Base-by-base conservation (phyloP, 2,888 invertebrate genomes). In the Rhopalosiphum nymphaeae region DNA sequence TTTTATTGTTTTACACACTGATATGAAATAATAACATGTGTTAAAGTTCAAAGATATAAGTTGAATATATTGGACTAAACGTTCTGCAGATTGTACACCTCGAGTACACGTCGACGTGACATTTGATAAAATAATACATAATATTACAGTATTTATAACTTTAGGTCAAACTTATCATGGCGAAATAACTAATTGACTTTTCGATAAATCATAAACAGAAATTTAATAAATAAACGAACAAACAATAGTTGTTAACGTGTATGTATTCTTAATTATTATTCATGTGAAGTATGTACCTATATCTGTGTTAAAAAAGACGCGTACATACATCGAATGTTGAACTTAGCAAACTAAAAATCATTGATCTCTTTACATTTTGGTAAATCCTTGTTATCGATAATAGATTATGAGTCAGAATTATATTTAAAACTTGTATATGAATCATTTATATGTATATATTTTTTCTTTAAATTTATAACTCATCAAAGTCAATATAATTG, bases 151-250 rank as follows among this genome's bases (percentile, higher is more conserved):
- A 29, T 13, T n/a, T 67, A 67, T 36, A 42, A 25, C 21, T 78
- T 78, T 78, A 78, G 78, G 78, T 78, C 78, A 78, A 78, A 46
- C n/a, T 29, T 46, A 46, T 46, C 25, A 46, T 87, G 16, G 29
- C n/a, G 46, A 46, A 87, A 49, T 78, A 53, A 49, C n/a, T 36
- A 61, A 61, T 44, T 57, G 89, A 9, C 16, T 46, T 44, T 61
- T 61, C 9, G 89, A 89, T 89, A 89, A 89, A 89, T 44, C 61
- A n/a, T 29, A 29, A 29, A n/a, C 57, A 16, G 29, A 78, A 78
- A 78, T 78, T 78, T 36, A 36, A 90, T n/a, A 67, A 67, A 67
- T 46, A 67, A n/a, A 61, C 21, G 61, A 90, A 91, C 91, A 91
- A 91, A 42, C 91, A 84, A 53, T 36, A 3, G 85, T 87, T 49